Percentiles rank a stretch among this genome's conserved stretches.
Conservation (phyloP, 2,113 vertebrate species). For the Athene cunicularia region DNA sequence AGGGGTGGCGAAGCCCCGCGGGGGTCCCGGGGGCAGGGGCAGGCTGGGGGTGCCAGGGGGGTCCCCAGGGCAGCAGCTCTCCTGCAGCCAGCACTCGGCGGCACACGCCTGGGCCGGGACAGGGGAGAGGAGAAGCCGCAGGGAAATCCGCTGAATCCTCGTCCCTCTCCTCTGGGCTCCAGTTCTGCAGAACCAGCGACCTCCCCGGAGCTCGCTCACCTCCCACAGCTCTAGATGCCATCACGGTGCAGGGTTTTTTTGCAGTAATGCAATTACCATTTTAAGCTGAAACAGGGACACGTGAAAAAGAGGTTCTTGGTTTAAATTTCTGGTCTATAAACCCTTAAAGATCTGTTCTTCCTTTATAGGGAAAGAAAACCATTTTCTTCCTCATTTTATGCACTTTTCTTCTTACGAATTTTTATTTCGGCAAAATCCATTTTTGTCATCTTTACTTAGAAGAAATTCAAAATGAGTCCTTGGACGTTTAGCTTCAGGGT, state of each 20-base stretch:
- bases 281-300: background rate
- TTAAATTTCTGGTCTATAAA: slow-evolving; percentile 49
- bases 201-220: background rate
- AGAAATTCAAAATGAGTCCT: background rate
- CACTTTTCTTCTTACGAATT: background rate
- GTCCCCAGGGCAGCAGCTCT: background rate
- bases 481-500: background rate
- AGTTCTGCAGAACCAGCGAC: background rate
- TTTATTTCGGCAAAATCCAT: slow-evolving; percentile 34
- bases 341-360: background rate
- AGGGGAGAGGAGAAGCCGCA: background rate
- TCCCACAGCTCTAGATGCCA: background rate
- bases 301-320: slow-evolving; percentile 6
- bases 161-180: background rate
- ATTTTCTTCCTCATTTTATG: slow-evolving; percentile 37
- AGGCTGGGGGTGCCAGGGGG: background rate
- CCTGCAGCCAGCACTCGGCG: background rate
- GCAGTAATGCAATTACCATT: background rate
- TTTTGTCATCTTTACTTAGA: background rate
- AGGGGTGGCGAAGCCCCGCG: rapidly evolving
- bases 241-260: rapidly evolving
- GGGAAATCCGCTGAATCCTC: no score
- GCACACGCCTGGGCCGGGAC: background rate
- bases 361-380: slow-evolving; percentile 23
- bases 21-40: rapidly evolving